Percentiles rank a stretch among this genome's conserved stretches.
These are phyloP conservation scores for Campaea margaritaria DNA, from an alignment of 2,888 invertebrate species.

Conservation along the genomic window DNA sequence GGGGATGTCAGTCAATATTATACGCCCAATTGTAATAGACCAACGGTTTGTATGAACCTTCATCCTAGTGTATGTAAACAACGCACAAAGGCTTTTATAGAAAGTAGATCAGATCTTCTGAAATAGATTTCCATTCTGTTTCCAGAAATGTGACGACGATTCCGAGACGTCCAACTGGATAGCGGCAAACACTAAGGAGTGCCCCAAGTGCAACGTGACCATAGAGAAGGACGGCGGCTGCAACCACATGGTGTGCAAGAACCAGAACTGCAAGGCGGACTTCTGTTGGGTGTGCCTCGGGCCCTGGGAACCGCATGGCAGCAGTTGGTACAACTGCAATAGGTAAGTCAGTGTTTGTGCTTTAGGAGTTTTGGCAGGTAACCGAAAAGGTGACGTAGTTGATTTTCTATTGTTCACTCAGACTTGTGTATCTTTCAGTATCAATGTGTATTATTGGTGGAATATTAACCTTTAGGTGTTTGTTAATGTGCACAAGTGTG, in stretches of 20 bases:
- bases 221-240: conserved; percentile 99
- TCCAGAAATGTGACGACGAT: conserved; percentile 97
- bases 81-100: no score
- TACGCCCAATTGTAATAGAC: no score
- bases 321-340: conserved; percentile 98
- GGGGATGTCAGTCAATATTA: no score
- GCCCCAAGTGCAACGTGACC: conserved; percentile 99
- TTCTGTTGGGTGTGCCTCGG: conserved; percentile 99
- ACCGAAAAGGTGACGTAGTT: neutral
- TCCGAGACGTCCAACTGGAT: conserved; percentile 99
- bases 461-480: no score
- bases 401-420: no score
- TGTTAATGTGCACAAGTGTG: no score
- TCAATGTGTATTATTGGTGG: no score
- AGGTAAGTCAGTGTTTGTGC: conserved; percentile 80
- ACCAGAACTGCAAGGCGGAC: conserved; percentile 98
- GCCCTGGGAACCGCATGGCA: conserved; percentile 99
- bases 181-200: conserved; percentile 99
- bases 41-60: no score
- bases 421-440: no score
- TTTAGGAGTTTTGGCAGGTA: no score
- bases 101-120: neutral
- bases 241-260: conserved; percentile 99
- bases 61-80: no score
- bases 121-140: neutral